Base-by-base conservation (phyloP, 2,888 invertebrate species). In the Eristalinus sepulchralis region DNA sequence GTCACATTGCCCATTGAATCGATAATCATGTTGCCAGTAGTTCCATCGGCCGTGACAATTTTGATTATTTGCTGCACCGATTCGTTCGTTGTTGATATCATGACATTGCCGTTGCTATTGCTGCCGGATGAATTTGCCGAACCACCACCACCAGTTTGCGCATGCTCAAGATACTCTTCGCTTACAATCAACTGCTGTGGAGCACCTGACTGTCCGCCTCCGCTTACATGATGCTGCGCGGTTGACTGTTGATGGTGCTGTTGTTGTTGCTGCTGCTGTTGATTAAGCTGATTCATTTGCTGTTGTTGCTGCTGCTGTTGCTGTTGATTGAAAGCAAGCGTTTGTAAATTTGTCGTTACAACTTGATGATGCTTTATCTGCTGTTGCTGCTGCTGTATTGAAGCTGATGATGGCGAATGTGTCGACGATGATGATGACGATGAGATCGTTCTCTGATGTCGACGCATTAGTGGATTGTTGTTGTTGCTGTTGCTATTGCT, bases 51-150 rank as follows among this genome's bases (percentile, higher is more conserved):
- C 24, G 90, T 91, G 17, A 92, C 91, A 88, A 93, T 91, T 89
- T 92, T 92, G 55, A 92, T 92, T 68, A 92, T 92, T 88, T 92
- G 92, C 59, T 91, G 92, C 3, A 92, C 88, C 66, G 92, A 85
- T 83, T 92, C 92, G 78, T 89, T 90, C 22, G 90, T 89, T 83
- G 90, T 84, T 57, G 90, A 90, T 67, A 90, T 89, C 90, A 90
- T 89, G 81, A 90, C 89, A 83, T 89, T 89, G 80, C 86, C 83
- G 59, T 82, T 75, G 73, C 79, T 68, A 70, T 78, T 86, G 17
- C 83, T 82, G 34, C 85, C 88, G 34, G 68, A 60, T 4, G 83
- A 63, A 36, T 71, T 83, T 0, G 31, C 76, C 27, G 27, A 27
- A 27, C 27, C 27, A 47, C 17, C 17, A 22, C 63, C 76, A 20